Evolutionary conservation across 2,797 vertebrate genomes (phyloP).

Genomic region (Falco naumanni): DNA sequence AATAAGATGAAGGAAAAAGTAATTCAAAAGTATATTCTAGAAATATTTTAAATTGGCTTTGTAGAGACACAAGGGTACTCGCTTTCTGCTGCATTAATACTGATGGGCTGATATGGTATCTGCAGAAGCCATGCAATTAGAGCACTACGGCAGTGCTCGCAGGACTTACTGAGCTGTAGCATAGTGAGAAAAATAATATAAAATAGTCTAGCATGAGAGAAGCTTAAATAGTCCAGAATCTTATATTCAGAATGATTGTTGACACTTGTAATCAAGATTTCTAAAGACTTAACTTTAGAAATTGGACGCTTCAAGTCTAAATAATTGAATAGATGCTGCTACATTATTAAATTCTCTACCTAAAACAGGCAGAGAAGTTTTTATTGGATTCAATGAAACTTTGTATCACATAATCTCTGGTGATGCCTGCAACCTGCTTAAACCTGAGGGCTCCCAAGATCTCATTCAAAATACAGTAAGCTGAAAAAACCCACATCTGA

Average conservation of each 20-base stretch:
- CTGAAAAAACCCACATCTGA: neutral
- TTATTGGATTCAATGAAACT: neutral
- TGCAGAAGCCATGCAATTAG: conserved; percentile 38
- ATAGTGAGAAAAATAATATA: neutral
- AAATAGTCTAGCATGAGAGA: neutral
- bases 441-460: neutral
- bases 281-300: neutral
- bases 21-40: conserved; percentile 43
- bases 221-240: conserved; percentile 1
- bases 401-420: neutral
- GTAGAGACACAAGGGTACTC: conserved; percentile 1
- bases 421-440: neutral
- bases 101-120: conserved; percentile 41
- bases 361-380: neutral
- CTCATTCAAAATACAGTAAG: neutral
- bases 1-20: conserved; percentile 56
- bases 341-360: neutral
- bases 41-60: conserved; percentile 61
- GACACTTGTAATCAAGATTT: neutral
- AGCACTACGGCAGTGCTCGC: neutral
- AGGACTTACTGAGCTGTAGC: conserved; percentile 4
- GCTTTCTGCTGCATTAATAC: conserved; percentile 50
- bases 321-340: neutral
- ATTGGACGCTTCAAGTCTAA: conserved; percentile 2
- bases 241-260: neutral